Base-by-base conservation (phyloP, 1,140 invertebrate species). In the Chironomus tepperi region DNA sequence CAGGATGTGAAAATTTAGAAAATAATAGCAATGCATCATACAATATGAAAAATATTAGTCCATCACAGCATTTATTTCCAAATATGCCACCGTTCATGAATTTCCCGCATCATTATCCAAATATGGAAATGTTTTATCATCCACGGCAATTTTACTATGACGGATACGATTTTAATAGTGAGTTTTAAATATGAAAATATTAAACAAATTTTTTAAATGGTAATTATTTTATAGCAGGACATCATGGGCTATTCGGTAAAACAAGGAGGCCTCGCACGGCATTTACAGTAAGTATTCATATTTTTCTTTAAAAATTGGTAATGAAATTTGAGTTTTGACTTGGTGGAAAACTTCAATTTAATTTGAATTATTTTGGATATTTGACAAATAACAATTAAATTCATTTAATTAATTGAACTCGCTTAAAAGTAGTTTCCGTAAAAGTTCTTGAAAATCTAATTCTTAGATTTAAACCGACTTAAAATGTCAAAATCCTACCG, bases 191-290 rank as follows among this genome's bases (percentile, higher is more conserved):
- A 34, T 34, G 24, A 34, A 34, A 34, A 2, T 34, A 34, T 34
- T 34, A 5, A 5, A 34, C 24, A 34, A n/a, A 34, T 34, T 34
- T 2, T 34, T 34, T 34, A 5, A 34, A 34, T 5, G 5, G 24
- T 2, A 34, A 34, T 34, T 57, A 57, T 57, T 10, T 5, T 5
- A 57, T 57, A 57, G 89, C 76, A 78, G 89, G 75, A 85, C 92
- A 86, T 78, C 93, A 95, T 79, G 90, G 92, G 0, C 87, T 97
- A 0, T 85, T 97, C 67, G 96, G 97, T 2, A 98, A 99, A 86
- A 98, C 97, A 7, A 87, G 98, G 73, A 86, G 98, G 77, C 98
- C 98, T 0, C 86, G 97, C 72, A 99, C 98, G 0, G 97, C 98
- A 2, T 99, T 99, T 85, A 99, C 97, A 0, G 65, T 70, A 18